Evolutionary conservation across 2,113 vertebrate genomes (phyloP), one percentile per base, ranked within the genome.

Genomic region (Mus pahari): DNA sequence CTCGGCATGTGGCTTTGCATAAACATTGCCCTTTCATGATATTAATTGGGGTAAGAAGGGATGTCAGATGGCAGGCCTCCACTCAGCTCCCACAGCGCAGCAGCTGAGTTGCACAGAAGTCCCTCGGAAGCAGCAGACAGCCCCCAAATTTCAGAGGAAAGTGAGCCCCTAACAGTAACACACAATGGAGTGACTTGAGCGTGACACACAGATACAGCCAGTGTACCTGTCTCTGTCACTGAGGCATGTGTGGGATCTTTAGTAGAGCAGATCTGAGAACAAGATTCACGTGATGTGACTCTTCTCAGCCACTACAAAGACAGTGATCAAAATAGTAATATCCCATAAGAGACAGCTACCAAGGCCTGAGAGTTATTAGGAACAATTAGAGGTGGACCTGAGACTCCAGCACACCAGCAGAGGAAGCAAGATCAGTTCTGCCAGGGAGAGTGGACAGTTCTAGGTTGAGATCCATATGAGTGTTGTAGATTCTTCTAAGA

Each of bases 1-100:
- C 95, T 95, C 16, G 12, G 96, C 90, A 94, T 90, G 96, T 2
- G n/a, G 89, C 94, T 93, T 94, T 94, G 87, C 96, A 93, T 97
- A 94, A 97, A 95, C 88, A 93, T 90, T 88, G 87, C 94, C 95
- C 92, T 97, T 97, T 93, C 4, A 2, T 71, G 74, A 88, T 97
- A 93, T 95, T 97, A 96, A 96, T 97, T 97, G 94, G 84, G 83
- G 36, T 89, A 82, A 77, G 70, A 20, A 87, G 62, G 90, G 66
- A 58, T 48, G 2, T 89, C 91, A 83, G 68, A 36, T 3, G 83
- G 78, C 74, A 31, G 82, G 86, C 74, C 36, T 88, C 68, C 16
- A n/a, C 13, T 77, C 7, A 14, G 77, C 68, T 82, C 19, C 0
- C 66, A 22, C 0, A 0, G 60, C 31, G 17, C 86, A 70, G 73